Percentiles rank a stretch among this genome's conserved stretches.
phyloP scores from a whole-genome alignment of 2,113 vertebrate genomes.

The Triplophysa tibetana region DNA sequence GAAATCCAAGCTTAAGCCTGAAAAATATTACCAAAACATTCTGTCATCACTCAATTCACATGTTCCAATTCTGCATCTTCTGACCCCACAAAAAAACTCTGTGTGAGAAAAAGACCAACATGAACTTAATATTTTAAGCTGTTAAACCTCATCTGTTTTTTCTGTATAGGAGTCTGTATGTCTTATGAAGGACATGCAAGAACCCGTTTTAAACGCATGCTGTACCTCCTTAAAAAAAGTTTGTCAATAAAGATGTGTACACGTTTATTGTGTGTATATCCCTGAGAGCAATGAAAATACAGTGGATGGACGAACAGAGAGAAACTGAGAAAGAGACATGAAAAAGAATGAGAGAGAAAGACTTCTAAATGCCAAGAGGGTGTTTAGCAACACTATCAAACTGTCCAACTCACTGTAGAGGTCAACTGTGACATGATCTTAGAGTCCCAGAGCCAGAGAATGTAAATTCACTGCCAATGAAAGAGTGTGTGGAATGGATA shows the following conservation, averaged over 20 bases:
- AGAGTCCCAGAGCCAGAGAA: slow-evolving; percentile 10
- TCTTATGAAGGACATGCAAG: too few species aligned
- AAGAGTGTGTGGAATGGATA: slow-evolving; percentile 4
- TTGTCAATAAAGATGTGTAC: background rate
- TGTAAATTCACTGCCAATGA: slow-evolving; percentile 23
- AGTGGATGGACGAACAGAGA: background rate
- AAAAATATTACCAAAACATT: too few species aligned
- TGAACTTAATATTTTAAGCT: too few species aligned
- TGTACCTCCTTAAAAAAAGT: background rate
- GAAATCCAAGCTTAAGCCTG: background rate
- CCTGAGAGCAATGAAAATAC: background rate
- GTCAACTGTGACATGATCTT: slow-evolving; percentile 45
- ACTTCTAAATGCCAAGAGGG: slow-evolving; percentile 1
- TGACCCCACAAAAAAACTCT: too few species aligned
- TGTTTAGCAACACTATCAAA: slow-evolving; percentile 38
- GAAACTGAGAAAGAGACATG: background rate
- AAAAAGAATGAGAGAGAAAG: background rate
- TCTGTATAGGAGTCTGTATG: too few species aligned
- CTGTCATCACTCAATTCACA: too few species aligned
- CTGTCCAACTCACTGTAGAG: slow-evolving; percentile 24
- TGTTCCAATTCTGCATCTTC: too few species aligned
- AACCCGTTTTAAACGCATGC: background rate
- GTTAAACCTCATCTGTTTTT: too few species aligned
- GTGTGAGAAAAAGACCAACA: too few species aligned
- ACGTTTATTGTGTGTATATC: background rate